These are phyloP conservation scores for Ammodytes marinus DNA, from an alignment of 2,113 vertebrate genomes.

Conservation along the genomic window DNA sequence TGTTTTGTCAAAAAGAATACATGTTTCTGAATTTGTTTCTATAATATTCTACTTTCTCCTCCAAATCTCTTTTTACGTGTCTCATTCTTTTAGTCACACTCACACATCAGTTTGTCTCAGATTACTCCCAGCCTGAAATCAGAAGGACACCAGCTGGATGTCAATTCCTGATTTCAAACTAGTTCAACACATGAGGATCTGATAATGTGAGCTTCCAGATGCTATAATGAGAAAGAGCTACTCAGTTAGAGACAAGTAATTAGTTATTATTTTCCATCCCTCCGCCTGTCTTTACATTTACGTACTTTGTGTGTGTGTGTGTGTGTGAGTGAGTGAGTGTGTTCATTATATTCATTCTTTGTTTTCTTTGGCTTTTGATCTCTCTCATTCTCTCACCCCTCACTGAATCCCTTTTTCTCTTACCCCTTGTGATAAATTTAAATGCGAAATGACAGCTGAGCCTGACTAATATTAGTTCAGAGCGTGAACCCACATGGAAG, in stretches of 20 bases:
- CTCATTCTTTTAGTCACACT: background rate
- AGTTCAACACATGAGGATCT: background rate
- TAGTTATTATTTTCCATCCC: background rate
- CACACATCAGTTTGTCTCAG: background rate
- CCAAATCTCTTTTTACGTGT: background rate
- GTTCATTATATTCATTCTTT: background rate
- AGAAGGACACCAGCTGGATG: background rate
- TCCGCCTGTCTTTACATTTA: background rate
- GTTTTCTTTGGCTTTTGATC: slow-evolving; percentile 40
- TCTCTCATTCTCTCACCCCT: background rate
- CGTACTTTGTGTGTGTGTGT: background rate
- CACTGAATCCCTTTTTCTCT: slow-evolving; percentile 22
- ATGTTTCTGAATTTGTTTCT: slow-evolving; percentile 6
- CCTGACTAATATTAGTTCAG: slow-evolving; percentile 72
- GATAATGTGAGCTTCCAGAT: background rate
- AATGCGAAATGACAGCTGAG: slow-evolving; percentile 67
- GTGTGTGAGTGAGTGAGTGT: slow-evolving; percentile 4
- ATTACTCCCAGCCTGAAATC: background rate
- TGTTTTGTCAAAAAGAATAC: slow-evolving; percentile 17
- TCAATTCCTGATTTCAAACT: background rate
- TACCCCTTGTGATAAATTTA: slow-evolving; percentile 52
- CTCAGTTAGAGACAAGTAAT: background rate
- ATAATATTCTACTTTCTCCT: background rate
- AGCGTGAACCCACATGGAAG: slow-evolving; percentile 39
- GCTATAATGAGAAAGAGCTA: background rate